phyloP scores from a whole-genome alignment of 1,140 invertebrate species.

The Drosophila subpulchrella region DNA sequence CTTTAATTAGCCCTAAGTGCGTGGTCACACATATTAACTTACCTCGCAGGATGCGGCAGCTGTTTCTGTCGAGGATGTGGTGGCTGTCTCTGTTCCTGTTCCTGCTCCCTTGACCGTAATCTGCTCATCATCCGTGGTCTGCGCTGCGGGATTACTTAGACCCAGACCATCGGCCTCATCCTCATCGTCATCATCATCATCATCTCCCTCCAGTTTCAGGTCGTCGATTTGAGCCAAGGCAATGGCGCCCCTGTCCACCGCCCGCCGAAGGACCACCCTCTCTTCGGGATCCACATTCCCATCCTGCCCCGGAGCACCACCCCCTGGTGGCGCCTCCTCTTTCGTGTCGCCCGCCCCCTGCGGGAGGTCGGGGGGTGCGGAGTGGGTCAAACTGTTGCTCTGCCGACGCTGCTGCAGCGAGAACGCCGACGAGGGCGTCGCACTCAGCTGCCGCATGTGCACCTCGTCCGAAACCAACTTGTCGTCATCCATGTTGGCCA shows the following conservation, averaged over 20 bases:
- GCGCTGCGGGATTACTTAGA: slow-evolving; percentile 72
- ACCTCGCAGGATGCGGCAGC: slow-evolving; percentile 46
- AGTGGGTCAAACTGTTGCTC: slow-evolving; percentile 58
- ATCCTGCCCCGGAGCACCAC: slow-evolving; percentile 4
- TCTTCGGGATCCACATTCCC: slow-evolving; percentile 41
- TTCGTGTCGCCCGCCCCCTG: slow-evolving; percentile 34
- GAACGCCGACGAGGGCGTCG: slow-evolving; percentile 59
- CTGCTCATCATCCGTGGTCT: slow-evolving; percentile 70
- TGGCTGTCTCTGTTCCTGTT: neutral
- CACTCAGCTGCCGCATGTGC: slow-evolving; percentile 73
- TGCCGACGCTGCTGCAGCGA: slow-evolving; percentile 58
- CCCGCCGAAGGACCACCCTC: slow-evolving; percentile 58
- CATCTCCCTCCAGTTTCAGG: slow-evolving; percentile 61
- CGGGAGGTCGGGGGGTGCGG: slow-evolving; percentile 60
- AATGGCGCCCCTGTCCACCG: slow-evolving; percentile 54
- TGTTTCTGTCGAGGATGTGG: slow-evolving; percentile 16
- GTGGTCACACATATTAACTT: slow-evolving; percentile 49
- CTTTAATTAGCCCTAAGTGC: slow-evolving; percentile 77
- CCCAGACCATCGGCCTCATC: slow-evolving; percentile 33
- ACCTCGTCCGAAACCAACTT: slow-evolving; percentile 76
- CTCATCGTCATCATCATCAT: slow-evolving; percentile 44
- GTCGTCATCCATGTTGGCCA: slow-evolving; percentile 78
- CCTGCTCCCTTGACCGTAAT: slow-evolving; percentile 50
- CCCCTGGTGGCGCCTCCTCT: slow-evolving; percentile 19
- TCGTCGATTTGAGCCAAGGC: slow-evolving; percentile 77